Base-by-base conservation (phyloP, 2,888 invertebrate genomes). In the Hypselothyrea guttata region DNA sequence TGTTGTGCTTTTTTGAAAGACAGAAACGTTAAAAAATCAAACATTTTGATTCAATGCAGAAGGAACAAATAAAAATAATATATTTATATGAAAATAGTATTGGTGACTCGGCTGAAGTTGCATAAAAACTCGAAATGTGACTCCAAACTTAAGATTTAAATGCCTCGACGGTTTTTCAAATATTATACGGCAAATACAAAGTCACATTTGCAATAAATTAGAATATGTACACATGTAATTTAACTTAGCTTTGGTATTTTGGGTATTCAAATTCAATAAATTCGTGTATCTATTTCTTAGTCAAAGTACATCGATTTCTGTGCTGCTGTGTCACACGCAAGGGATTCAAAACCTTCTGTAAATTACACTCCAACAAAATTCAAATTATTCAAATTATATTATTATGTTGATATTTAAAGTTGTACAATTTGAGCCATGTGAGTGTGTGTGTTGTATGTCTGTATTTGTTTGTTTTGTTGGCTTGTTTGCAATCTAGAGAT, bases 281-380 rank as follows among this genome's bases (percentile, higher is more conserved):
- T 46, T 22, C n/a, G n/a, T n/a, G n/a, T n/a, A n/a, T 31, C 18
- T 27, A 4, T 8, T 41, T 41, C 27, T 27, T 9, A n/a, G 40
- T 18, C 41, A 34, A 35, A 85, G 76, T 81, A 75, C 84, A 87
- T 87, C 78, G 86, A 86, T 86, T 86, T 88, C 86, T 86, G 77
- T 77, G n/a, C 7, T n/a, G 5, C n/a, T 38, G 18, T 22, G 22
- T 22, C 40, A 54, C 49, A 62, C 56, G 27, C 52, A 52, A 52
- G 47, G 12, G 51, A 45, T 64, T 82, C 77, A 84, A 84, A 75
- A 76, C 76, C 84, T 86, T 88, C 87, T 88, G 87, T 87, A 87
- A 88, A 86, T 86, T 82, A 72, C 57, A 46, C 42, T 49, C 22
- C 18, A 56, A 47, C 22, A 22, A 22, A n/a, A 54, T 33, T 28